These are phyloP conservation scores for Oreortyx pictus DNA, from an alignment of 2,797 vertebrate species.

Conservation along the genomic window DNA sequence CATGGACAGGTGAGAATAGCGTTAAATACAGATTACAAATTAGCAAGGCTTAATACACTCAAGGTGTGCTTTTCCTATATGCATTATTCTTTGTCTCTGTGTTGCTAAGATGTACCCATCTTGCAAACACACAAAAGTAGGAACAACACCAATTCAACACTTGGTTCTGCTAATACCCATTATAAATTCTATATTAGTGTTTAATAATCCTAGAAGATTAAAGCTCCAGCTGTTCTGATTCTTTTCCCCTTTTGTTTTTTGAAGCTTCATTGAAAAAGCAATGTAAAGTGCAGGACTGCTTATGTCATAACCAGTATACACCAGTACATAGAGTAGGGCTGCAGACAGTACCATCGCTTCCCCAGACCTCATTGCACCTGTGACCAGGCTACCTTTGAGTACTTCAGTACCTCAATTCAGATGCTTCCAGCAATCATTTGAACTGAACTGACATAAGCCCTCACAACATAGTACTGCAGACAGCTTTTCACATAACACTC, in stretches of 20 bases:
- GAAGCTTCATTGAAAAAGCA: background rate
- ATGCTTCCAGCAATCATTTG: background rate
- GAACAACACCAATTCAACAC: accelerated
- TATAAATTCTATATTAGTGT: background rate
- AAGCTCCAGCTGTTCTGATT: background rate
- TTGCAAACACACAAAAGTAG: background rate
- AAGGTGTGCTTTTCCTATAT: background rate
- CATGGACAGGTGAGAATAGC: background rate
- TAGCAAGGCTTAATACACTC: background rate
- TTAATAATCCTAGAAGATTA: background rate
- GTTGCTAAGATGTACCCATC: background rate
- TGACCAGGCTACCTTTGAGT: background rate
- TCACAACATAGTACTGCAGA: background rate
- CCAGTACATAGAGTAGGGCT: background rate
- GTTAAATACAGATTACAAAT: background rate
- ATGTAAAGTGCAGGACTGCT: background rate
- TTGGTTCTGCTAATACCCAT: background rate
- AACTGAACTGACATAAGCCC: background rate
- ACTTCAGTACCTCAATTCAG: background rate
- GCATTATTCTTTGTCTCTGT: background rate
- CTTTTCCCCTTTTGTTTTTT: background rate
- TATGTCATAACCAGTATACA: background rate
- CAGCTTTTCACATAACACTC: background rate
- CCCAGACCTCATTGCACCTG: accelerated
- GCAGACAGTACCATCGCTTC: background rate